Percentiles rank a stretch among this genome's conserved stretches.
These are phyloP conservation scores for Rhombomys opimus DNA, from an alignment of 2,113 vertebrate genomes.

Conservation along the genomic window DNA sequence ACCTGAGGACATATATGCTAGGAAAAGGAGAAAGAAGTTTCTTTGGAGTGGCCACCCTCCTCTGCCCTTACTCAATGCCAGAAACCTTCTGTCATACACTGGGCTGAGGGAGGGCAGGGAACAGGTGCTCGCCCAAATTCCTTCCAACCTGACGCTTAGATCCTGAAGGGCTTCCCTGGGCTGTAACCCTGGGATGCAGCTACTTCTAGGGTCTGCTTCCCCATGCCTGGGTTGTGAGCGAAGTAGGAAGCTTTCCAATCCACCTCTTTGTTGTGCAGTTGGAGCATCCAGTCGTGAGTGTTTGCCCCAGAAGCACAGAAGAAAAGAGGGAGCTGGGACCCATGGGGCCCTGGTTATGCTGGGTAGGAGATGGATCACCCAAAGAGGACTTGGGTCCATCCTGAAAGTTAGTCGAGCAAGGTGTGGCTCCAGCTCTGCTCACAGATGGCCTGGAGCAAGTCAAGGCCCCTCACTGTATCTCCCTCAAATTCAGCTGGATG, in stretches of 20 bases:
- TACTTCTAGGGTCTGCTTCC: not conserved
- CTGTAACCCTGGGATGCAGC: not conserved
- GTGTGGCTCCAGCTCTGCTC: not conserved
- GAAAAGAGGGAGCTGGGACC: not conserved
- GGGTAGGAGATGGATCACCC: not conserved
- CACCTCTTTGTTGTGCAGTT: not conserved
- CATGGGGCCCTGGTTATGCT: not conserved
- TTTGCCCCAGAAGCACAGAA: not conserved
- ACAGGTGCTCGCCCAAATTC: not conserved
- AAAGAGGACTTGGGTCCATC: not conserved
- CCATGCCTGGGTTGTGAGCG: not conserved
- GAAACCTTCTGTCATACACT: not conserved
- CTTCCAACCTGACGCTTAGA: not conserved
- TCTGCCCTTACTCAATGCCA: not conserved
- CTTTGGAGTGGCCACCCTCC: not conserved
- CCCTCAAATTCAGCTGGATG: not conserved
- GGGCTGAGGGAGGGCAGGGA: not conserved
- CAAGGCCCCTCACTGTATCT: not conserved
- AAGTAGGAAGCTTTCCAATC: not conserved
- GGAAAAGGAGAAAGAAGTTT: not conserved
- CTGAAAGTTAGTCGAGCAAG: not conserved
- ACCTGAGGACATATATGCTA: not conserved
- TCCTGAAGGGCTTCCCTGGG: not conserved
- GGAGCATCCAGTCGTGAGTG: not conserved
- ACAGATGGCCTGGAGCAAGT: not conserved